Evolutionary conservation across 2,888 invertebrate genomes (phyloP), one percentile per base, ranked within the genome.

Genomic region (Cosmopolites sordidus): DNA sequence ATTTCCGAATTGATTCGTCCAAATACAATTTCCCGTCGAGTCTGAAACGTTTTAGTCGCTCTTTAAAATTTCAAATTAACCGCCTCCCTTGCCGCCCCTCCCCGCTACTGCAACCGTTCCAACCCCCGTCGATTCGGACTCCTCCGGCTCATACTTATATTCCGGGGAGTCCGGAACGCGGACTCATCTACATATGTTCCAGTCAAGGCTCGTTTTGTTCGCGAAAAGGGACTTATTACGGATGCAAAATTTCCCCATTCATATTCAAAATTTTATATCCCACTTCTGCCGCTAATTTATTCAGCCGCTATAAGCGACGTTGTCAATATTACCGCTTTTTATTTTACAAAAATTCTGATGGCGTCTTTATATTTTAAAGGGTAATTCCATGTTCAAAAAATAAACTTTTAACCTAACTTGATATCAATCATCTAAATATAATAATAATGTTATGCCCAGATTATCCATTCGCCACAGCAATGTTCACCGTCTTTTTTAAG

Each of bases 251-350:
- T 83, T 82, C 81, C n/a, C 85, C 84, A 87, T 87, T 87, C 87
- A 87, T 87, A 87, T 87, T 87, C 87, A 86, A 87, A 87, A 87
- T 87, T 87, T 87, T 86, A 86, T 86, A 86, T 86, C 85, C 83
- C 82, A 73, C 79, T 79, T 80, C 81, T 80, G 79, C 77, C 79
- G 82, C 84, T 86, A 86, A 86, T 86, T 85, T 86, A 86, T 86
- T 83, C 85, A 74, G 73, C 77, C 74, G 17, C 18, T 41, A 38
- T 44, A 40, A 11, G 8, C 57, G 27, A 37, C 27, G 57, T 57
- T 54, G 57, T 53, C 56, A 39, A 14, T 16, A 4, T 33, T 33
- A 27, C 27, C 22, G 8, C 4, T 22, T 22, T 22, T 22, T 22
- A 22, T 22, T 22, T 22, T n/a, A n/a, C n/a, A n/a, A n/a, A n/a